Conservation (phyloP, 2,113 vertebrate genomes). For the Pseudopodoces humilis region DNA sequence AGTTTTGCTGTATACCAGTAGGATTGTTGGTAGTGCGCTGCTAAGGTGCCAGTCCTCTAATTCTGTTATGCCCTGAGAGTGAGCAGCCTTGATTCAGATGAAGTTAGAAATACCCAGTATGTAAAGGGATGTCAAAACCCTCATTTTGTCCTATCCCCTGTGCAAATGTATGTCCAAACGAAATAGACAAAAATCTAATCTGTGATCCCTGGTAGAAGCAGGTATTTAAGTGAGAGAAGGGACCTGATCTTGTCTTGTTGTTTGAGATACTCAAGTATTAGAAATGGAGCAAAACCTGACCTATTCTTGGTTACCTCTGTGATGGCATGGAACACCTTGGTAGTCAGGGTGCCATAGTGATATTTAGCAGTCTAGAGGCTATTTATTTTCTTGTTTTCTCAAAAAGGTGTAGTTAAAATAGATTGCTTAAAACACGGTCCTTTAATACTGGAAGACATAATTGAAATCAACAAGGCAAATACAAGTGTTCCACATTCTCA, state of each 20-base stretch:
- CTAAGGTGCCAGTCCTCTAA: neutral
- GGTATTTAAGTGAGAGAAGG: neutral
- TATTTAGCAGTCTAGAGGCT: neutral
- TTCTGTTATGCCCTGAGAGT: neutral
- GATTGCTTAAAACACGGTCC: neutral
- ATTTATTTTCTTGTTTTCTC: neutral
- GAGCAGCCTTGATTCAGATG: neutral
- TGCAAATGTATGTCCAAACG: neutral
- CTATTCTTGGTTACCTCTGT: neutral
- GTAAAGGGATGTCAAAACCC: neutral
- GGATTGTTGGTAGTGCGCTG: neutral
- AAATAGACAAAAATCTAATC: neutral
- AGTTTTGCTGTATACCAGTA: neutral
- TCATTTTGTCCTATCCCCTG: rapidly evolving
- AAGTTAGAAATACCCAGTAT: neutral
- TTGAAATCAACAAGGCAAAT: neutral
- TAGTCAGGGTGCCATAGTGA: neutral
- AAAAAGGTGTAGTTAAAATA: neutral
- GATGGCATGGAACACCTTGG: neutral
- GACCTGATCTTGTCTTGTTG: neutral
- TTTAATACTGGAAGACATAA: neutral
- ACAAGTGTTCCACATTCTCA: neutral
- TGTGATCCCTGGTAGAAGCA: neutral
- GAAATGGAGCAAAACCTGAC: neutral
- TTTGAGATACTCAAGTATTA: neutral